phyloP scores from a whole-genome alignment of 2,888 invertebrate genomes.

The Xestoiulus laeticollis region DNA sequence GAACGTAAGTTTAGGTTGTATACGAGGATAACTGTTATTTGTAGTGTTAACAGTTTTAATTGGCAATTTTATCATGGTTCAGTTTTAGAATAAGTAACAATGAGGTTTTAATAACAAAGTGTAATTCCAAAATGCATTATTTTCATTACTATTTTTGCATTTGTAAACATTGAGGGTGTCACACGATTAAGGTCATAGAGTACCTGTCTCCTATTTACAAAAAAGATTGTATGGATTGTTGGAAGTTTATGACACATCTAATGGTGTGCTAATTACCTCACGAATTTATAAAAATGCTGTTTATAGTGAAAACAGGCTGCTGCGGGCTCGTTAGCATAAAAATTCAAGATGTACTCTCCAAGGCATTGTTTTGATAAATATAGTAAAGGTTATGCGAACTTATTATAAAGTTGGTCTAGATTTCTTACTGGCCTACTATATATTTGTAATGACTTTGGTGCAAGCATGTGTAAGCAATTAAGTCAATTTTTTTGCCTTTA shows the following conservation, averaged over 20 bases:
- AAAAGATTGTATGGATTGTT: not conserved
- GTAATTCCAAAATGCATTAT: too few species aligned
- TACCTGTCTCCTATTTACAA: not conserved
- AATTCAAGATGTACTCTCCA: slow-evolving; percentile 1
- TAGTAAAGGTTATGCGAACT: not conserved
- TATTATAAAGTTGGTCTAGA: not conserved
- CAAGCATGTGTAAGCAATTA: not conserved
- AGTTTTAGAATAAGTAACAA: too few species aligned
- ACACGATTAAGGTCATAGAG: not conserved
- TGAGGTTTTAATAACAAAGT: too few species aligned
- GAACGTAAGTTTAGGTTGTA: too few species aligned
- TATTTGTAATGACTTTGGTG: not conserved
- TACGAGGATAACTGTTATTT: too few species aligned
- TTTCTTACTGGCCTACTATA: not conserved
- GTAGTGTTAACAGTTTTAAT: too few species aligned
- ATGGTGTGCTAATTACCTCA: not conserved
- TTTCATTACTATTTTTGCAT: too few species aligned
- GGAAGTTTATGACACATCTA: not conserved
- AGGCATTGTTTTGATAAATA: not conserved
- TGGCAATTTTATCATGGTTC: too few species aligned
- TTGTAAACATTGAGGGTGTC: too few species aligned
- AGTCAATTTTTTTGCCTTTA: not conserved
- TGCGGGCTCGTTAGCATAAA: not conserved
- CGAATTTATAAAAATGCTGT: not conserved
- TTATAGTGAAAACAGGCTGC: not conserved